phyloP scores from a whole-genome alignment of 1,140 invertebrate species.

The Drosophila tristis region DNA sequence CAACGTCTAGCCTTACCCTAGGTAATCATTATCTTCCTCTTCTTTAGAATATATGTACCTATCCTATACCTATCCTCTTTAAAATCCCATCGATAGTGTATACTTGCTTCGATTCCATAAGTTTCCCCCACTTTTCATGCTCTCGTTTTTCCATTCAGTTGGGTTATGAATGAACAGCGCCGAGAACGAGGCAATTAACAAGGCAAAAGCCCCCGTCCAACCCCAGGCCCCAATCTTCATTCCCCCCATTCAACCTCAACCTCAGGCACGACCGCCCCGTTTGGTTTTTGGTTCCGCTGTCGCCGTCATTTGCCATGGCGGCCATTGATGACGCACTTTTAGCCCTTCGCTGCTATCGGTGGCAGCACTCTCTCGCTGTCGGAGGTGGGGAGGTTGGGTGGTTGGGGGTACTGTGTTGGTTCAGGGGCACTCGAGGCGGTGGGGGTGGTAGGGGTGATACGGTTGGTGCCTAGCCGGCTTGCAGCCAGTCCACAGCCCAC shows the following conservation, averaged over 20 bases:
- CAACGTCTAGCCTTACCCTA: too few species aligned
- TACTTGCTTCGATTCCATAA: slow-evolving; percentile 4
- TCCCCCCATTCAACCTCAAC: slow-evolving; percentile 5
- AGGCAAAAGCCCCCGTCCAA: slow-evolving; percentile 29
- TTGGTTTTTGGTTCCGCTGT: slow-evolving; percentile 54
- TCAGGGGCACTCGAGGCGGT: slow-evolving; percentile 22
- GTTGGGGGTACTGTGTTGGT: slow-evolving; percentile 6
- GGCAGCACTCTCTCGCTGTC: slow-evolving; percentile 39
- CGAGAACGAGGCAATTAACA: slow-evolving; percentile 66
- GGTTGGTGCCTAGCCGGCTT: slow-evolving; percentile 35
- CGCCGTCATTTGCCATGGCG: slow-evolving; percentile 65
- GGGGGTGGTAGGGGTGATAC: slow-evolving; percentile 16
- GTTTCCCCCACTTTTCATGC: slow-evolving; percentile 12
- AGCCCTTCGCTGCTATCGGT: slow-evolving; percentile 78
- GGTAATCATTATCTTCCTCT: too few species aligned
- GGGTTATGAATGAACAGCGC: slow-evolving; percentile 70
- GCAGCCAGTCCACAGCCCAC: slow-evolving; percentile 27
- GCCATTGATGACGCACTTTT: slow-evolving; percentile 83
- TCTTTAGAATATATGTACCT: background rate
- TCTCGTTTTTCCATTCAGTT: slow-evolving; percentile 35
- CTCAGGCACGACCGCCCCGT: background rate
- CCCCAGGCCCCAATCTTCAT: background rate
- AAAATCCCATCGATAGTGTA: slow-evolving; percentile 1
- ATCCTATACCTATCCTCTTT: background rate
- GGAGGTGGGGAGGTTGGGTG: slow-evolving; percentile 7